Evolutionary conservation across 2,888 invertebrate species (phyloP), one percentile per base, ranked within the genome.

Genomic region (Drosophila monieri): DNA sequence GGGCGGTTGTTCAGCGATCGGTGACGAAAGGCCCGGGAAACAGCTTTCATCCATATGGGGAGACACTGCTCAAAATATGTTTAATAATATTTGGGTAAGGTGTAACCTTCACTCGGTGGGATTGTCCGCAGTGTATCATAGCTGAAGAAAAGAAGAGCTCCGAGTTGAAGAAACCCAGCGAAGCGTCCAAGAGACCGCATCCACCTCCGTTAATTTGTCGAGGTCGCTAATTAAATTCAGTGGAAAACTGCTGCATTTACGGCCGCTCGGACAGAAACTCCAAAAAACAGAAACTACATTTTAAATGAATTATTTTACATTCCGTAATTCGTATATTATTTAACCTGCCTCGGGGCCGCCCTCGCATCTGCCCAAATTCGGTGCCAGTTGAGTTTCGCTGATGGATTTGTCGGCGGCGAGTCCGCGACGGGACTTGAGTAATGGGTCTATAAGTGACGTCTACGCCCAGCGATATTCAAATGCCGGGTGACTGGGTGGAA

Each of bases 161-260:
- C 23, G 53, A 69, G 66, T 64, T 14, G 43, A 73, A 68, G 61
- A 66, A 81, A 76, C 57, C 43, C 86, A 88, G 68, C 89, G 80
- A 85, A 79, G 86, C 89, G 86, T 89, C 88, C 75, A 85, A 89
- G 76, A 74, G 81, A 78, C 76, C 88, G 76, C 74, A 89, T 86
- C 85, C 88, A 85, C 89, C 89, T 89, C 74, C 81, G 80, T 78
- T 84, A 80, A 86, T 74, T 76, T 64, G 67, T 74, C 70, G 79
- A 72, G 76, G 69, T 64, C 68, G 70, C 85, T 85, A 85, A 85
- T 88, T 86, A 86, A 85, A 88, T 85, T 88, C 85, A 78, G 86
- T 85, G 88, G 85, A 85, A 85, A 85, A 85, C 78, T 71, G 80
- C 57, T 78, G 77, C 84, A 74, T 85, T 85, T 88, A 83, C 76